Evolutionary conservation across 2,888 invertebrate species (phyloP).

Genomic region (Drosophila subquinaria): DNA sequence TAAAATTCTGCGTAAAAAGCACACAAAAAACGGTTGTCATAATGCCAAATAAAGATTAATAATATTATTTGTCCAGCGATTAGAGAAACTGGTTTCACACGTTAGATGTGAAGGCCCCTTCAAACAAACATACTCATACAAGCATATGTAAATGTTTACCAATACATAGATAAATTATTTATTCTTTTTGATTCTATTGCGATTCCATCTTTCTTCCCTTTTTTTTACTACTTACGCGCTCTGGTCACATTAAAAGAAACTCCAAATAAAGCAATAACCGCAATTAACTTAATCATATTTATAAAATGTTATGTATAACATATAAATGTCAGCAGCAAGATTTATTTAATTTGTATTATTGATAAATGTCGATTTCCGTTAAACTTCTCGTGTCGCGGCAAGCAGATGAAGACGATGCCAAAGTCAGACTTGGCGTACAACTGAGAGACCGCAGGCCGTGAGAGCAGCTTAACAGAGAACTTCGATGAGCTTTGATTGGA

Average conservation of each 20-base stretch:
- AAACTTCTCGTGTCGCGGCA: slow-evolving; percentile 17
- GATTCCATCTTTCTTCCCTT: slow-evolving; percentile 23
- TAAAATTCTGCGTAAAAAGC: slow-evolving; percentile 59
- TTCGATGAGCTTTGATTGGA: slow-evolving; percentile 52
- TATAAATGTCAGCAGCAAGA: slow-evolving; percentile 41
- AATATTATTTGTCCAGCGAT: slow-evolving; percentile 30
- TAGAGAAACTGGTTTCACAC: slow-evolving; percentile 63
- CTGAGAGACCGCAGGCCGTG: slow-evolving; percentile 31
- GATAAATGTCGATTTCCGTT: slow-evolving; percentile 20
- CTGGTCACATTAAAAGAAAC: slow-evolving; percentile 38
- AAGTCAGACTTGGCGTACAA: slow-evolving; percentile 57
- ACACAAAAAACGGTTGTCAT: slow-evolving; percentile 1
- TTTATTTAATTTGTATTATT: slow-evolving; percentile 2
- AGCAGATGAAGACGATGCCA: slow-evolving; percentile 22
- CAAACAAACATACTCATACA: slow-evolving; percentile 5
- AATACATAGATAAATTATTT: slow-evolving; percentile 17
- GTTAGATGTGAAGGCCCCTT: slow-evolving; percentile 50
- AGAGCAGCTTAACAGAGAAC: slow-evolving; percentile 43
- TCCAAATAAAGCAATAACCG: slow-evolving; percentile 34
- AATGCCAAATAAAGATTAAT: slow-evolving; percentile 30
- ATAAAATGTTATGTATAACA: slow-evolving; percentile 17
- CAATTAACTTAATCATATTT: slow-evolving; percentile 45
- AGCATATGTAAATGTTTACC: slow-evolving; percentile 6
- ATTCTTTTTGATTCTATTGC: slow-evolving; percentile 24
- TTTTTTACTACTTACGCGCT: slow-evolving; percentile 70